Conservation (phyloP, 1,140 invertebrate genomes). For the Diorhabda carinulata region DNA sequence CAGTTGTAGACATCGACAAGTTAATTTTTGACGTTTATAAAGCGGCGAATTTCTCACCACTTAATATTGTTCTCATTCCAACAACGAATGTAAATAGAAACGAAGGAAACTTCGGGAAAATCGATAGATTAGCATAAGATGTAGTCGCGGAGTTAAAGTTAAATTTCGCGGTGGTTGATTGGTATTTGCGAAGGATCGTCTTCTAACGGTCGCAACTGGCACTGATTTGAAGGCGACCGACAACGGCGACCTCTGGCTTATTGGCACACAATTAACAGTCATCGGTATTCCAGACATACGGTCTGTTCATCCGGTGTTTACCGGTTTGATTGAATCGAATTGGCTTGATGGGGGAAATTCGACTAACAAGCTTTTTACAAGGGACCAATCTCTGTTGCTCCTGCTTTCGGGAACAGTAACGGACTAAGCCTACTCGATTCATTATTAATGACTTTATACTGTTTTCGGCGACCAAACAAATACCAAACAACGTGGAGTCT, state of each 20-base stretch:
- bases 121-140: conserved; percentile 16
- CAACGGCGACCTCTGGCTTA: conserved; percentile 23
- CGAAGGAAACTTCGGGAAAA: conserved; percentile 3
- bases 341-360: conserved; percentile 23
- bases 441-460: too few relatives aligned
- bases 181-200: conserved; percentile 39
- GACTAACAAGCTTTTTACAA: conserved; percentile 35
- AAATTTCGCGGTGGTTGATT: conserved; percentile 27
- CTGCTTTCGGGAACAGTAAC: too few relatives aligned
- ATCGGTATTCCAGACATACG: conserved; percentile 35
- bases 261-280: conserved; percentile 36
- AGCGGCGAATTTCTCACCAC: not conserved
- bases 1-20: too few relatives aligned
- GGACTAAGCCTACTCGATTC: too few relatives aligned
- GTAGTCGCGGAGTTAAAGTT: conserved; percentile 7
- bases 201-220: conserved; percentile 21
- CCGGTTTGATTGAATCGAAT: conserved; percentile 31
- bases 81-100: not conserved
- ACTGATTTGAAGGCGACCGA: conserved; percentile 15
- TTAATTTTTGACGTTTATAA: conserved; percentile 12
- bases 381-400: conserved; percentile 20
- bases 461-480: not conserved
- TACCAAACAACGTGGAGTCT: not conserved
- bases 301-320: conserved; percentile 10
- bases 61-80: not conserved